Percentiles rank a stretch among this genome's conserved stretches.
Conservation (phyloP, 30 jellyfish, hydroid and myxozoan species). For the Cassiopea andromeda region DNA sequence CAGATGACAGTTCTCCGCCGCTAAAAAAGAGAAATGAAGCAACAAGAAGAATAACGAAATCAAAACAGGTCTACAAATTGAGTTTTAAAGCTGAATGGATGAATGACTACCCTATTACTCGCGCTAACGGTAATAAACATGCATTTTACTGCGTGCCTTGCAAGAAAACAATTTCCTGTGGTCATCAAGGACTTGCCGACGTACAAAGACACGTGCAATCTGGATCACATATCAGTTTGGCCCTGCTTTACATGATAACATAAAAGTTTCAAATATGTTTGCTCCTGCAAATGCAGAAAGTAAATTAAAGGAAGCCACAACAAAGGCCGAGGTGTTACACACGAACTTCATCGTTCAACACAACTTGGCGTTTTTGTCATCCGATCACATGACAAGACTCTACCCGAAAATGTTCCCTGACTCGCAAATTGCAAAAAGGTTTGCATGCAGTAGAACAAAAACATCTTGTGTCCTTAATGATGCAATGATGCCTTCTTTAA, state of each 20-base stretch:
- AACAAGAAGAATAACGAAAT: background rate
- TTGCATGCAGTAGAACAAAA: conserved; percentile 65
- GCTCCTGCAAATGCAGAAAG: conserved; percentile 15
- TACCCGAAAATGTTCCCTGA: conserved; percentile 70
- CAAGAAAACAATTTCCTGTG: conserved; percentile 47
- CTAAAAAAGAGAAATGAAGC: background rate
- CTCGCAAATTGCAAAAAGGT: conserved; percentile 48
- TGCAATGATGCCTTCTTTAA: conserved; percentile 69
- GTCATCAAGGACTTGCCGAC: conserved; percentile 76
- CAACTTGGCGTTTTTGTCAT: conserved; percentile 61
- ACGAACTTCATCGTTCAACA: conserved; percentile 76
- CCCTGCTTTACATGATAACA: background rate
- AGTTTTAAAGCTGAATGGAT: conserved; percentile 21
- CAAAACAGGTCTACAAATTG: background rate
- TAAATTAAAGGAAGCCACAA: conserved; percentile 6
- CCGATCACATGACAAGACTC: conserved; percentile 73
- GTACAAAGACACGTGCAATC: conserved; percentile 60
- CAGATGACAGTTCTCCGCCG: background rate
- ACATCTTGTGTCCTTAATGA: conserved; percentile 57
- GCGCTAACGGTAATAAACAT: conserved; percentile 31
- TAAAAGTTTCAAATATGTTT: conserved; percentile 22
- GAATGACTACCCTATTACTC: conserved; percentile 54
- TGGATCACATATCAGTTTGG: conserved; percentile 28
- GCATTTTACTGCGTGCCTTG: conserved; percentile 75
- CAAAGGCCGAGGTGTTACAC: conserved; percentile 65